Base-by-base conservation (phyloP, 1,140 invertebrate species). In the Pogonomyrmex californicus region DNA sequence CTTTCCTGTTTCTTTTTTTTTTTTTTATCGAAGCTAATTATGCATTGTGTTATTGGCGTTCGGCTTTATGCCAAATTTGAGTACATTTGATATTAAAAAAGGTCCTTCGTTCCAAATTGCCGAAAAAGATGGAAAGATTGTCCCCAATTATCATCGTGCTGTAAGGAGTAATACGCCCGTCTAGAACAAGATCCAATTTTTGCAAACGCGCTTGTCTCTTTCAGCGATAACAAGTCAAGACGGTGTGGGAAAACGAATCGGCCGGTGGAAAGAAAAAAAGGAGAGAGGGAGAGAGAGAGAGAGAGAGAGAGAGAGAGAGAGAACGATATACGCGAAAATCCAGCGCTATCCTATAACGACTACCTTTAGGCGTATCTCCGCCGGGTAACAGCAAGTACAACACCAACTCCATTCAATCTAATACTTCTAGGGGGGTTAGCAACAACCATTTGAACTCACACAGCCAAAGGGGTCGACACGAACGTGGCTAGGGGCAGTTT, bases 381-480 rank as follows among this genome's bases (percentile, higher is more conserved):
- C 87, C 82, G 90, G 82, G 89, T 90, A 94, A 94, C 92, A 92
- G 92, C 93, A 93, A 95, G 92, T 94, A 94, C 94, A 95, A 94
- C 94, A 94, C 91, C 90, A 91, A 95, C 93, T 95, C 94, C 94
- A 94, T 94, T 95, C 94, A 93, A 95, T 95, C 93, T 95, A 95
- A 95, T 95, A 95, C 94, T 95, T 94, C 92, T 93, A 92, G 56
- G 82, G 70, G 81, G 87, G 75, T 87, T 91, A 91, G 90, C 89
- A 94, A 94, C 93, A 92, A 94, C 93, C 92, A 94, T 95, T 94
- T 93, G 86, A 94, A 93, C 93, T 90, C 91, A 92, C 90, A 93
- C 91, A 92, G 89, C 85, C 92, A 93, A 93, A 91, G 90, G 91
- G 90, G 88, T 87, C 90, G 91, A 92, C 93, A 94, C 92, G 92